Percentiles rank a stretch among this genome's conserved stretches.
phyloP scores from a whole-genome alignment of 2,113 vertebrate species.

The Cyphomyrus plagiostoma region DNA sequence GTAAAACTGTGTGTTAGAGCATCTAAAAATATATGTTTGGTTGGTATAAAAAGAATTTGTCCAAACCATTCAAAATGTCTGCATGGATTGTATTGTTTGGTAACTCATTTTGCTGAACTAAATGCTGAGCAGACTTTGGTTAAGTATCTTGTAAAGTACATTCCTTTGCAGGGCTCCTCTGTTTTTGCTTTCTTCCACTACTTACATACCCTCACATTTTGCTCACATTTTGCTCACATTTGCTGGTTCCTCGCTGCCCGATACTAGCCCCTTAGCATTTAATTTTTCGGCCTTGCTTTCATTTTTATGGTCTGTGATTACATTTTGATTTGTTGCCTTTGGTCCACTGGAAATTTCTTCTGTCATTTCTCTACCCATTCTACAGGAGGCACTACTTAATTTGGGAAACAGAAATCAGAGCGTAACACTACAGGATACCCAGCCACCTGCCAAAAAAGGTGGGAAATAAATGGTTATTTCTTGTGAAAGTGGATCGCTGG shows the following conservation, averaged over 20 bases:
- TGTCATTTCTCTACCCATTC: neutral
- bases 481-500: neutral
- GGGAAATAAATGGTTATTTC: neutral
- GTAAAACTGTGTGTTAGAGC: neutral
- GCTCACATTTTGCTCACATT: neutral
- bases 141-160: neutral
- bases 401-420: slow-evolving; percentile 4
- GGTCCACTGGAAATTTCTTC: neutral
- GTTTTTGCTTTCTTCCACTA: neutral
- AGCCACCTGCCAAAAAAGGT: neutral
- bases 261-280: neutral
- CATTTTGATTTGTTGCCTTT: neutral
- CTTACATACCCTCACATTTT: neutral
- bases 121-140: neutral
- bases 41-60: neutral
- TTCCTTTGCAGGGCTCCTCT: neutral
- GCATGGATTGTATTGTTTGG: neutral
- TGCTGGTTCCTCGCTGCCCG: neutral
- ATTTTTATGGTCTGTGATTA: neutral
- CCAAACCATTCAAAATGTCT: neutral
- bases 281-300: neutral
- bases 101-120: neutral
- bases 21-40: neutral
- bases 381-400: neutral
- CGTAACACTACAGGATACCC: neutral